Evolutionary conservation across 2,888 invertebrate genomes (phyloP).

Genomic region (Cepaea hortensis): DNA sequence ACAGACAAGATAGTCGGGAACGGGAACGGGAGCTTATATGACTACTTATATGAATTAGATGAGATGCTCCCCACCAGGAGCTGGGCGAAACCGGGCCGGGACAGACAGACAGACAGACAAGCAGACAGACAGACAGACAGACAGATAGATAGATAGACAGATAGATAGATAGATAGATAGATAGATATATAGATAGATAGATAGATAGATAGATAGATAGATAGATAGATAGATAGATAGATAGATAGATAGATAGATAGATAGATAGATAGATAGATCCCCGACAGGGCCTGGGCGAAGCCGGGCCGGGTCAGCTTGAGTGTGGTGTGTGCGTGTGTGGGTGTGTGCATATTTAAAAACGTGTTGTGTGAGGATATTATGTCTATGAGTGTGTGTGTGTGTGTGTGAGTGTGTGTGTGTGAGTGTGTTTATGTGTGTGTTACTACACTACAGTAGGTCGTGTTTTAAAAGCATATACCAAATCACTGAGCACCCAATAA

Average conservation of each 20-base stretch:
- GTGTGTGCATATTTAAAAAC: no score
- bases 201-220: slow-evolving; percentile 23
- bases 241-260: slow-evolving; percentile 19
- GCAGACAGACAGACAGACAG: slow-evolving; percentile 16
- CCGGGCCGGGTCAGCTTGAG: no score
- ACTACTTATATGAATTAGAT: no score
- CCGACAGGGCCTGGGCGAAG: background rate
- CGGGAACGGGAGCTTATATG: no score
- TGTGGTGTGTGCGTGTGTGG: no score
- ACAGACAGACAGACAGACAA: slow-evolving; percentile 7
- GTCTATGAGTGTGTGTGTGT: background rate
- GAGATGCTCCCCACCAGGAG: no score
- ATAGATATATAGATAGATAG: background rate
- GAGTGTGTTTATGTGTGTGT: background rate
- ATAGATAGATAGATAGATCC: background rate
- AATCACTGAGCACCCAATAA: no score
- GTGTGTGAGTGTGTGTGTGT: background rate
- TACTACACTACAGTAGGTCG: no score
- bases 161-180: slow-evolving; percentile 28
- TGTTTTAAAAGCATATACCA: no score
- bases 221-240: slow-evolving; percentile 27
- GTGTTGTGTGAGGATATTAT: background rate
- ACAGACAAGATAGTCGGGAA: no score
- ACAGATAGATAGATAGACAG: slow-evolving; percentile 23
- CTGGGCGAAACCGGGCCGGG: no score